These are phyloP conservation scores for Campylorhamphus procurvoides DNA, from an alignment of 2,113 vertebrate genomes.

Conservation along the genomic window DNA sequence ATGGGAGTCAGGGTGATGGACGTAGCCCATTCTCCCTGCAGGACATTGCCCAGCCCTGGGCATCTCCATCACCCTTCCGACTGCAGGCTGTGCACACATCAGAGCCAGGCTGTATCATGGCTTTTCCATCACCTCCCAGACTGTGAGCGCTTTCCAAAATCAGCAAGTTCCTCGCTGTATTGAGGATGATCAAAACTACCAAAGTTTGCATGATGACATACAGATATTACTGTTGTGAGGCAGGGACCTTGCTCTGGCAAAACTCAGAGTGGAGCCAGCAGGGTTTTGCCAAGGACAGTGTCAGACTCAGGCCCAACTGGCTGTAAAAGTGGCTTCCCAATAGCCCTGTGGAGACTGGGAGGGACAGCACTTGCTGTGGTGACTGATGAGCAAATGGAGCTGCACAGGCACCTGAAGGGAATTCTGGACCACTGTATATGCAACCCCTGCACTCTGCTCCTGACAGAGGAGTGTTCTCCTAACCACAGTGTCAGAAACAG, in stretches of 20 bases:
- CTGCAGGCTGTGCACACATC: not conserved
- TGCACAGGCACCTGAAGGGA: not conserved
- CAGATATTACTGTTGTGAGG: not conserved
- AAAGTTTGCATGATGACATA: not conserved
- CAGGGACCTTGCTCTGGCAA: not conserved
- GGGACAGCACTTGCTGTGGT: not conserved
- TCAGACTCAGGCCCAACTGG: not conserved
- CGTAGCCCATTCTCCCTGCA: fast-evolving
- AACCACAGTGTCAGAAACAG: fast-evolving
- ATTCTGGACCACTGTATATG: not conserved
- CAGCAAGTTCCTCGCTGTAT: not conserved
- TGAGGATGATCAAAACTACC: not conserved
- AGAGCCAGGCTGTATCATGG: fast-evolving
- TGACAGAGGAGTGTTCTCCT: not conserved
- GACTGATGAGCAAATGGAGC: not conserved
- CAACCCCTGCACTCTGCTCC: not conserved
- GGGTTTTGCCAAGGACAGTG: not conserved
- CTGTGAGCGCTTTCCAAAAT: not conserved
- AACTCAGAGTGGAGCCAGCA: not conserved
- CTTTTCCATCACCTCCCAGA: fast-evolving
- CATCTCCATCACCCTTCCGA: fast-evolving
- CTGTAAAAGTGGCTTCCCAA: not conserved
- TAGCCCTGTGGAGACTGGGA: not conserved
- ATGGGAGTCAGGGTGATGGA: fast-evolving
- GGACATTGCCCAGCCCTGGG: not conserved